A percentile compares a stretch with the other conserved stretches of the same genome.
Evolutionary conservation across 2,113 vertebrate species (phyloP).

Genomic region (Macrotis lagotis): DNA sequence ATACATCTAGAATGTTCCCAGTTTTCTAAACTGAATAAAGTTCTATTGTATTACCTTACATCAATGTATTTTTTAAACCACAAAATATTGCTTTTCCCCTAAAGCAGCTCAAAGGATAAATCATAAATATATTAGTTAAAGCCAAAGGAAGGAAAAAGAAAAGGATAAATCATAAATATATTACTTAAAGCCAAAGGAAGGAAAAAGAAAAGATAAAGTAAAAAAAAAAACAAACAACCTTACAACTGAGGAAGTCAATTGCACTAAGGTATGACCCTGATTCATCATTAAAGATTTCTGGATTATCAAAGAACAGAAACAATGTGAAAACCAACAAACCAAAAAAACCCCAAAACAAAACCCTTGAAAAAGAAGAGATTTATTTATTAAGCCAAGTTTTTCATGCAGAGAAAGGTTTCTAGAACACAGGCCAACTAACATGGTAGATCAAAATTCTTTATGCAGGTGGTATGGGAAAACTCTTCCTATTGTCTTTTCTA

Average conservation of each 20-base stretch:
- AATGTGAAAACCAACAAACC: not conserved
- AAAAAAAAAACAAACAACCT: no score
- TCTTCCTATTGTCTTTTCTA: conserved; percentile 25
- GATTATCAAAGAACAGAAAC: not conserved
- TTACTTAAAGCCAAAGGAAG: conserved; percentile 39
- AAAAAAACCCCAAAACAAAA: no score
- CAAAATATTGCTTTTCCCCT: not conserved
- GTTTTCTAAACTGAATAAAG: not conserved
- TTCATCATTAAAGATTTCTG: not conserved
- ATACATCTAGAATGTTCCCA: not conserved
- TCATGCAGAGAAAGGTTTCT: not conserved
- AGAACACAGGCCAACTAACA: not conserved
- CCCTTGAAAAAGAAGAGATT: not conserved
- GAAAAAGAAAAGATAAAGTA: not conserved
- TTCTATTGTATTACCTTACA: not conserved
- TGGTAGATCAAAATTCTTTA: not conserved
- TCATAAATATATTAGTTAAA: conserved; percentile 19
- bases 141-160: not conserved
- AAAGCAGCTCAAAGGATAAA: not conserved
- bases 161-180: not conserved
- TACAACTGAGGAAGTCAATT: not conserved
- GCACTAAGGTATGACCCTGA: not conserved
- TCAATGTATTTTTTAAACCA: conserved; percentile 16
- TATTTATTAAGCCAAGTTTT: not conserved
- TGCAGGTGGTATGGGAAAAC: conserved; percentile 1